Percentiles rank a stretch among this genome's conserved stretches.
phyloP scores from a whole-genome alignment of 1,140 invertebrate species.

The Pseudomyrmex cubaensis region DNA sequence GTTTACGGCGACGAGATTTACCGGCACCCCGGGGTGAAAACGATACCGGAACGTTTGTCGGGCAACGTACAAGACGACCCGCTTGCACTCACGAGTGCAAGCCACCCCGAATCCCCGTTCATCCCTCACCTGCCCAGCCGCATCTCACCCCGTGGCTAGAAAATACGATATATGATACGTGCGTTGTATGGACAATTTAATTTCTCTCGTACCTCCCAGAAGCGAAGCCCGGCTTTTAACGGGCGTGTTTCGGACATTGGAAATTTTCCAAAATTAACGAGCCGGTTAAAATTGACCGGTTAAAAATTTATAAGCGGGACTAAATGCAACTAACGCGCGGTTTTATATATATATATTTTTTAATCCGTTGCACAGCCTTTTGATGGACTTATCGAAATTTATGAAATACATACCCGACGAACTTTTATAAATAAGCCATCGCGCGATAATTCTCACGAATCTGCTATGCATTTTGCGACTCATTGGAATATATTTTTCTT shows the following conservation, averaged over 20 bases:
- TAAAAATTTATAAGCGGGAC: neutral
- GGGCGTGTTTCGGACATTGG: neutral
- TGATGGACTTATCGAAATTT: neutral
- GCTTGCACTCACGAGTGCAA: slow-evolving; percentile 53
- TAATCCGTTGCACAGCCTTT: neutral
- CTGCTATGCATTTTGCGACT: neutral
- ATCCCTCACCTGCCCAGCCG: slow-evolving; percentile 11
- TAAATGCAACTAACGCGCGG: neutral
- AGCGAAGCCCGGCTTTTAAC: neutral
- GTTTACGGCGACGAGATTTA: slow-evolving; percentile 71
- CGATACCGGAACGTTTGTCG: slow-evolving; percentile 69
- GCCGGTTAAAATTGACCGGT: neutral
- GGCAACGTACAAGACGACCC: slow-evolving; percentile 62
- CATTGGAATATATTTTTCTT: slow-evolving; percentile 14
- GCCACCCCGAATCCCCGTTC: neutral
- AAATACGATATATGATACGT: slow-evolving; percentile 57
- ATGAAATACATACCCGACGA: neutral
- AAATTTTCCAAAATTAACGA: slow-evolving; percentile 9
- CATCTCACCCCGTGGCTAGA: neutral
- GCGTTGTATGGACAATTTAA: slow-evolving; percentile 65
- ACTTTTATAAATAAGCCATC: neutral
- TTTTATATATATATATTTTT: neutral
- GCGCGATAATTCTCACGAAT: neutral
- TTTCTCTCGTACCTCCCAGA: slow-evolving; percentile 46
- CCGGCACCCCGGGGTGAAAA: slow-evolving; percentile 67